phyloP scores from a whole-genome alignment of 1,140 invertebrate species.

The Drosophila paulistorum region DNA sequence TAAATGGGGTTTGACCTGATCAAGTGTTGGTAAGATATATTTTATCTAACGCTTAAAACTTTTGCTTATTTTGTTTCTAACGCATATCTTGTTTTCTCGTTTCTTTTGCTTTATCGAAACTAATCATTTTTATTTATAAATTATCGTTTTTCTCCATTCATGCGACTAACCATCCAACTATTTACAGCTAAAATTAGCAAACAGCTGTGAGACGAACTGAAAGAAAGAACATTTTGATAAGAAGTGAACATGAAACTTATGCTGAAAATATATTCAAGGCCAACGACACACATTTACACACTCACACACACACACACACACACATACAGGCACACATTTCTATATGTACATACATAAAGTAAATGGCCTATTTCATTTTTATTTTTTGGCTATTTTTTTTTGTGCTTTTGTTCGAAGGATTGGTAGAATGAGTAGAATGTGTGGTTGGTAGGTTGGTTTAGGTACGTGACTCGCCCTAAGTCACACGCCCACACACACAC shows the following conservation, averaged over 20 bases:
- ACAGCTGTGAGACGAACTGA: conserved; percentile 33
- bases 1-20: too few species aligned
- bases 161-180: background rate
- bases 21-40: too few species aligned
- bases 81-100: background rate
- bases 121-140: conserved; percentile 14
- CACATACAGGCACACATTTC: background rate
- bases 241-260: conserved; percentile 10
- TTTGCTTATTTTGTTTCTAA: background rate
- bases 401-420: background rate
- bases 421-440: too few species aligned
- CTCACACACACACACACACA: background rate
- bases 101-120: background rate
- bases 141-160: background rate
- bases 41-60: too few species aligned
- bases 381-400: background rate
- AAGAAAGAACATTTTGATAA: conserved; percentile 12
- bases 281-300: background rate
- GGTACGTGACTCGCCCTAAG: conserved; percentile 12
- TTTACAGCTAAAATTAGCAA: conserved; percentile 37
- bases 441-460: background rate
- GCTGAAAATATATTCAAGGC: conserved; percentile 15
- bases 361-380: conserved; percentile 13
- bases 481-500: background rate
- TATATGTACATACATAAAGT: background rate